These are phyloP conservation scores for Drosophila willistoni DNA, from an alignment of 1,140 invertebrate genomes.

Conservation along the genomic window DNA sequence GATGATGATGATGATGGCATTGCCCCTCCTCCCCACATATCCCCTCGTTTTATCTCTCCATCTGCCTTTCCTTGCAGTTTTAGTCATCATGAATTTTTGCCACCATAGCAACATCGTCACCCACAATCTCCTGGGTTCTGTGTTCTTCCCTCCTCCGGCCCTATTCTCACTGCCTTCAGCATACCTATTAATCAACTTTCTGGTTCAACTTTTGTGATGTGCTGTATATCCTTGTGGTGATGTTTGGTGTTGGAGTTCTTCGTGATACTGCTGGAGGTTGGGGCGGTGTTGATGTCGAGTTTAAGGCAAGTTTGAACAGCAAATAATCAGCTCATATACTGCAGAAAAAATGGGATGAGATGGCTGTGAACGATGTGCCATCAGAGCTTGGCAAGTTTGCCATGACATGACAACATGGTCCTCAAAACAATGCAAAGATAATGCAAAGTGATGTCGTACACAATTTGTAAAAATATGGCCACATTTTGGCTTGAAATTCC, in stretches of 20 bases:
- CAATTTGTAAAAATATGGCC: neutral
- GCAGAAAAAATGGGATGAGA: neutral
- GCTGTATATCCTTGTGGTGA: constrained; percentile 37
- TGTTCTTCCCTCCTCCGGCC: neutral
- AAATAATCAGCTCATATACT: constrained; percentile 62
- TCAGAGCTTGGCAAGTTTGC: constrained; percentile 33
- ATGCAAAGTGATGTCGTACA: constrained; percentile 6
- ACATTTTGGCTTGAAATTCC: neutral
- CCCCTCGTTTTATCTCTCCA: neutral
- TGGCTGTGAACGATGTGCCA: constrained; percentile 57
- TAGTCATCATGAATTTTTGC: constrained; percentile 46
- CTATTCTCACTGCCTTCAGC: constrained; percentile 7
- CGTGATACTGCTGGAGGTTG: neutral
- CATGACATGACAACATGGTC: constrained; percentile 32
- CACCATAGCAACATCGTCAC: constrained; percentile 22
- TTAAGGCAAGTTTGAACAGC: constrained; percentile 51
- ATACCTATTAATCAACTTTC: constrained; percentile 76
- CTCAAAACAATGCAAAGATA: constrained; percentile 28
- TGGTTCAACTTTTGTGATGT: constrained; percentile 63
- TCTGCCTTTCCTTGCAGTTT: constrained; percentile 34
- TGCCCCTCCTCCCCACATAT: neutral
- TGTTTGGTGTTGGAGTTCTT: neutral
- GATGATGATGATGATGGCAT: constrained; percentile 32
- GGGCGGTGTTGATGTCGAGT: constrained; percentile 15
- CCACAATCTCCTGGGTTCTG: neutral